These are phyloP conservation scores for Cheilosia vernalis DNA, from an alignment of 2,888 invertebrate genomes.

Conservation along the genomic window DNA sequence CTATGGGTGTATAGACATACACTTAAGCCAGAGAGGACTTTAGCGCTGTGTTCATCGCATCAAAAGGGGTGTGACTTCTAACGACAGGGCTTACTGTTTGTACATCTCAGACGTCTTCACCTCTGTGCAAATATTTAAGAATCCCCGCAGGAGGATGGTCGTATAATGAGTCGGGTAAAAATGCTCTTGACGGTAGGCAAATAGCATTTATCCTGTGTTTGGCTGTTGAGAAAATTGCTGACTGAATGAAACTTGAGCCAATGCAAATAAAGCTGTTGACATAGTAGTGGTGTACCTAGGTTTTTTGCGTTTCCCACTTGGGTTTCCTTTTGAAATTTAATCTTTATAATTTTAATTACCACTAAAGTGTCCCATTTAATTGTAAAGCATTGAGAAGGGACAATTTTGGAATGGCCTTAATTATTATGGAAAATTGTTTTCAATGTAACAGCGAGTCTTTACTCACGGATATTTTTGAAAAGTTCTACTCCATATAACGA, in stretches of 20 bases:
- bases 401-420: not conserved
- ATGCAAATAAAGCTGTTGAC: constrained; percentile 53
- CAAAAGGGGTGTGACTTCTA: constrained; percentile 18
- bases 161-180: constrained; percentile 46
- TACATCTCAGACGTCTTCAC: constrained; percentile 58
- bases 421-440: not conserved
- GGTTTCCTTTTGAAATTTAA: constrained; percentile 16
- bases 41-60: constrained; percentile 8
- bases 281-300: constrained; percentile 4
- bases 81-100: constrained; percentile 44
- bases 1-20: not conserved
- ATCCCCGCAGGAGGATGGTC: constrained; percentile 41
- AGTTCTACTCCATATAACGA: no score
- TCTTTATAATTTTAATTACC: constrained; percentile 31
- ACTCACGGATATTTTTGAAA: no score
- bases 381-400: not conserved
- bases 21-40: not conserved
- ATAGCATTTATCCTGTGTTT: constrained; percentile 50
- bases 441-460: not conserved
- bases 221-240: not conserved
- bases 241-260: constrained; percentile 10
- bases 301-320: not conserved
- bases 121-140: constrained; percentile 68
- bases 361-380: constrained; percentile 1
- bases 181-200: constrained; percentile 40